phyloP scores from a whole-genome alignment of 2,113 vertebrate species.

The Lynx canadensis region DNA sequence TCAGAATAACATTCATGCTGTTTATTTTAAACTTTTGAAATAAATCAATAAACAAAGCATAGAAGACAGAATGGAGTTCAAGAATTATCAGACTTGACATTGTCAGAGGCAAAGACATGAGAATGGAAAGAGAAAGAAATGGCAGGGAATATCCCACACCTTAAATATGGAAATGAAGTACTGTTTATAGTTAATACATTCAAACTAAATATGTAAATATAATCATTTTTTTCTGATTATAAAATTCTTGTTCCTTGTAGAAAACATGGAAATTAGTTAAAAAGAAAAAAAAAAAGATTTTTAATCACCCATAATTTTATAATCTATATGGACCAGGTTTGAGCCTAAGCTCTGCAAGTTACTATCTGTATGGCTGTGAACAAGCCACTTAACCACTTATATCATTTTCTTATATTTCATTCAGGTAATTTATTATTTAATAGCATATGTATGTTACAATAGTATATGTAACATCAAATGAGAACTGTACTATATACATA shows the following conservation, averaged over 20 bases:
- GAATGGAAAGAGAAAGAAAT: background rate
- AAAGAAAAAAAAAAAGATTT: background rate
- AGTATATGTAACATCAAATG: background rate
- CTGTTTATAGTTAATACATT: background rate
- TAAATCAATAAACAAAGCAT: conserved; percentile 7
- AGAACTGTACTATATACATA: background rate
- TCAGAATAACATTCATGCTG: background rate
- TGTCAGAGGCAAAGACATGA: background rate
- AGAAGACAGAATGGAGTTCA: conserved; percentile 22
- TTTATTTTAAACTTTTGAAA: conserved; percentile 29
- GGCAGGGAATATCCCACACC: background rate
- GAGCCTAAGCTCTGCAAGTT: conserved; percentile 2
- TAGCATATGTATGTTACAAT: background rate
- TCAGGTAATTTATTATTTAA: background rate
- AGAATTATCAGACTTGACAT: background rate
- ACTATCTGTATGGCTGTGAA: background rate
- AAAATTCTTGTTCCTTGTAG: conserved; percentile 52
- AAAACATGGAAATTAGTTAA: background rate
- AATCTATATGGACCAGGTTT: background rate
- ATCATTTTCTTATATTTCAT: background rate
- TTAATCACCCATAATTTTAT: background rate
- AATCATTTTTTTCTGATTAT: conserved; percentile 42
- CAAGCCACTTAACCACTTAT: background rate
- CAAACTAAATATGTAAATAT: conserved; percentile 40
- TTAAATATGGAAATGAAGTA: background rate